Evolutionary conservation across 2,888 invertebrate species (phyloP).

Genomic region (Penaeus monodon): DNA sequence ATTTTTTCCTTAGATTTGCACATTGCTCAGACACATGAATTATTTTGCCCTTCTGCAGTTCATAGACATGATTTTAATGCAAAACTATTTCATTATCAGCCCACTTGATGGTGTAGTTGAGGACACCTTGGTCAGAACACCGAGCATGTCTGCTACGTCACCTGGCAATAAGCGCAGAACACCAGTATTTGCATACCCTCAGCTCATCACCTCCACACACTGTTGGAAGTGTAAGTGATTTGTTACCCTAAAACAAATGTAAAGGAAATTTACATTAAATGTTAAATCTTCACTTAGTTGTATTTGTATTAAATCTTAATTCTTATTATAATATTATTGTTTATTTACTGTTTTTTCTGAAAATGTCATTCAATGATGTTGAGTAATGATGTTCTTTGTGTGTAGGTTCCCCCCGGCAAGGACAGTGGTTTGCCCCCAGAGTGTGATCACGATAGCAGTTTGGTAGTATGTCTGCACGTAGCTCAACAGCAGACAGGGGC

Average conservation of each 20-base stretch:
- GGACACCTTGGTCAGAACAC: constrained; percentile 57
- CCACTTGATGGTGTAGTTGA: constrained; percentile 63
- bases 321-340: no score
- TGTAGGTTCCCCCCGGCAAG: constrained; percentile 60
- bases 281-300: no score
- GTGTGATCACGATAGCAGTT: constrained; percentile 66
- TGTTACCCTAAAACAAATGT: no score
- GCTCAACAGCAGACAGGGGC: constrained; percentile 66
- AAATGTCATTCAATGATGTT: no score
- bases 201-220: constrained; percentile 57
- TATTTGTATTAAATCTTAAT: no score
- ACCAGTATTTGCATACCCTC: constrained; percentile 52
- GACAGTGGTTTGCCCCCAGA: constrained; percentile 61
- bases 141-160: constrained; percentile 59
- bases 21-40: no score
- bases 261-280: no score
- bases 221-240: constrained; percentile 45
- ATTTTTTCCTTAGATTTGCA: no score
- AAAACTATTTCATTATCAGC: constrained; percentile 19
- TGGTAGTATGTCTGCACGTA: constrained; percentile 66
- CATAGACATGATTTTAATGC: no score
- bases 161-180: constrained; percentile 58
- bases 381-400: no score
- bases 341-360: no score
- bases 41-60: neutral